These are phyloP conservation scores for Scaptomyza tumidula DNA, from an alignment of 2,888 invertebrate genomes.

Conservation along the genomic window DNA sequence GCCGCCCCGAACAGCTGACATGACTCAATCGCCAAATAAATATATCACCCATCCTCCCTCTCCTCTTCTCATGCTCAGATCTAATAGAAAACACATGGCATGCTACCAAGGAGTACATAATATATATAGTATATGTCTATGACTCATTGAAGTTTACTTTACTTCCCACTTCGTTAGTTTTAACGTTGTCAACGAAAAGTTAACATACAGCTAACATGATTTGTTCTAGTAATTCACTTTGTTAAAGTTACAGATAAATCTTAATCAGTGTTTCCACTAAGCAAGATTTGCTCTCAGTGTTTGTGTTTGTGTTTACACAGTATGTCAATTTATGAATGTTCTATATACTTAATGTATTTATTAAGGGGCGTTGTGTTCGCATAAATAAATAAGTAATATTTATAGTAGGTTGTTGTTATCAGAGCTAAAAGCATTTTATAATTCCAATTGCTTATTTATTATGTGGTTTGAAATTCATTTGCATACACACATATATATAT, in stretches of 20 bases:
- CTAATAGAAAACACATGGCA: slow-evolving; percentile 5
- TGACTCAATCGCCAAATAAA: slow-evolving; percentile 43
- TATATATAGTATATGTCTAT: slow-evolving; percentile 1
- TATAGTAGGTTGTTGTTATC: slow-evolving; percentile 7
- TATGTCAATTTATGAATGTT: background rate
- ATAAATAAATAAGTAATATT: too few species aligned
- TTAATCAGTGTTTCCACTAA: background rate
- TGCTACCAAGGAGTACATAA: background rate
- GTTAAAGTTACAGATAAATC: background rate
- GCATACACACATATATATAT: background rate
- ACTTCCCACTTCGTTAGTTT: background rate
- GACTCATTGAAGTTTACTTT: slow-evolving; percentile 28
- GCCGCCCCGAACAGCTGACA: slow-evolving; percentile 55
- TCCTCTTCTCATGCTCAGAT: background rate
- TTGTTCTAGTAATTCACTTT: background rate
- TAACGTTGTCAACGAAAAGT: slow-evolving; percentile 1
- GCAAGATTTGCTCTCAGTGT: background rate
- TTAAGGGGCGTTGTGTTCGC: background rate
- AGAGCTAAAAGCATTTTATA: background rate
- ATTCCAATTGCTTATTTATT: background rate
- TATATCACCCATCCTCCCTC: background rate
- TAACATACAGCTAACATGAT: background rate
- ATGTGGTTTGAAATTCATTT: background rate
- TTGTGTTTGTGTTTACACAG: background rate
- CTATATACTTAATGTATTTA: background rate